Evolutionary conservation across 2,888 invertebrate species (phyloP), one percentile per base, ranked within the genome.

Genomic region (Parascotia fuliginaria): DNA sequence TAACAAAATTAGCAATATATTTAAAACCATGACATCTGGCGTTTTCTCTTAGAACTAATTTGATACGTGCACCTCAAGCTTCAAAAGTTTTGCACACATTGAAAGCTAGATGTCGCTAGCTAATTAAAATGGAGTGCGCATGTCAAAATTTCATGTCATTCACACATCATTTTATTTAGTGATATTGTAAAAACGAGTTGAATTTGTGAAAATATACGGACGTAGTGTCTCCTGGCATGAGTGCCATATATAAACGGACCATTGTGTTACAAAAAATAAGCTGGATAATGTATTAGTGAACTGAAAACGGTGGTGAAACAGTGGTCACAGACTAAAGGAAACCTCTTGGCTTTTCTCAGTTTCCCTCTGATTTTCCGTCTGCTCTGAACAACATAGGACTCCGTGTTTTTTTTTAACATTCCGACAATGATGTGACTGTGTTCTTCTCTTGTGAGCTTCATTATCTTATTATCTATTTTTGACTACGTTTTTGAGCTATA

Each of bases 61-160:
- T 0, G 1, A 24, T 6, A 0, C 4, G 2, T 15, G 0, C 3
- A 3, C 1, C 5, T 12, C 4, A 16, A 3, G 0, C 1, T 31
- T 7, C 3, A 7, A 0, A 51, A 54, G 31, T 42, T 31, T 39
- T 7, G 33, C 5, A 9, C 9, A 4, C 7, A 11, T 9, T 3
- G 3, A 31, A 3, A 33, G 47, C 51, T 57, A 87, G 87, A 83
- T 79, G 80, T 60, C 83, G 61, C 75, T 57, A 65, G 61, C 53
- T 66, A 71, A 47, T 69, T 67, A 68, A 50, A 45, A 77, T 73
- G 73, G 69, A 76, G 72, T 87, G 87, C 91, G 91, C 91, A 91
- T 91, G 91, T 90, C 91, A 89, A 85, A 87, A 87, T 74, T 83
- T 85, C 75, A 77, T 88, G 88, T 89, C 89, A 89, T 85, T 80